A percentile compares a stretch with the other conserved stretches of the same genome.
phyloP scores from a whole-genome alignment of 1,140 invertebrate genomes.

The Drosophila mauritiana region DNA sequence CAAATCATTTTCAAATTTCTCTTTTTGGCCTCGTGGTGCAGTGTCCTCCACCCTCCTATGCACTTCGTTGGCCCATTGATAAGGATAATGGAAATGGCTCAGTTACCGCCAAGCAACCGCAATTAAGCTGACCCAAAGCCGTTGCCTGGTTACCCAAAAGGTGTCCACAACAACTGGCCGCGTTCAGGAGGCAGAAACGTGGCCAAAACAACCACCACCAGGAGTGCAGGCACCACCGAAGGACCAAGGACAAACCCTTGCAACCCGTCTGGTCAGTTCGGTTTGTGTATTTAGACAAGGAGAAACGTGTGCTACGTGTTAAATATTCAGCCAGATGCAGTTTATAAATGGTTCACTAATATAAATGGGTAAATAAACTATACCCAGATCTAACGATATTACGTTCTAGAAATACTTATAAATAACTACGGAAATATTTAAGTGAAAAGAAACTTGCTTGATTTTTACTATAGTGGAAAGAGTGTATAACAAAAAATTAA shows the following conservation, averaged over 20 bases:
- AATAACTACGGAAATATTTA: neutral
- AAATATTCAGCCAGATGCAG: constrained; percentile 3
- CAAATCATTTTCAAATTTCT: constrained; percentile 21
- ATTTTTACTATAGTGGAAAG: too few species aligned
- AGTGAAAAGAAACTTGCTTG: neutral
- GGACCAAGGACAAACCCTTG: constrained; percentile 41
- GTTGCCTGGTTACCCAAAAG: constrained; percentile 49
- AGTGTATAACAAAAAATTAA: too few species aligned
- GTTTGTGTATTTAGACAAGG: constrained; percentile 30
- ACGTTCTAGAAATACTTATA: neutral
- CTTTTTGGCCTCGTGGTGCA: neutral
- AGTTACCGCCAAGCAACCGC: constrained; percentile 65
- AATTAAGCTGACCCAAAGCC: constrained; percentile 77
- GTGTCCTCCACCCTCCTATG: constrained; percentile 12
- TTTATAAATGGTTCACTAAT: neutral
- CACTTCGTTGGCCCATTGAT: constrained; percentile 27
- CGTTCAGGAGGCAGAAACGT: constrained; percentile 35
- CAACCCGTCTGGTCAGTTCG: constrained; percentile 51
- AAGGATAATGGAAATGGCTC: constrained; percentile 65
- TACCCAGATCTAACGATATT: too few species aligned
- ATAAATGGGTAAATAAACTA: constrained; percentile 1
- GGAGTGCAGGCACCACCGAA: constrained; percentile 25
- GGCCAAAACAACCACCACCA: constrained; percentile 60
- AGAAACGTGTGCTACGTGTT: constrained; percentile 11
- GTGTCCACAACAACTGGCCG: constrained; percentile 39